These are phyloP conservation scores for Psilopsiagon aymara DNA, from an alignment of 2,113 vertebrate species.

Conservation along the genomic window DNA sequence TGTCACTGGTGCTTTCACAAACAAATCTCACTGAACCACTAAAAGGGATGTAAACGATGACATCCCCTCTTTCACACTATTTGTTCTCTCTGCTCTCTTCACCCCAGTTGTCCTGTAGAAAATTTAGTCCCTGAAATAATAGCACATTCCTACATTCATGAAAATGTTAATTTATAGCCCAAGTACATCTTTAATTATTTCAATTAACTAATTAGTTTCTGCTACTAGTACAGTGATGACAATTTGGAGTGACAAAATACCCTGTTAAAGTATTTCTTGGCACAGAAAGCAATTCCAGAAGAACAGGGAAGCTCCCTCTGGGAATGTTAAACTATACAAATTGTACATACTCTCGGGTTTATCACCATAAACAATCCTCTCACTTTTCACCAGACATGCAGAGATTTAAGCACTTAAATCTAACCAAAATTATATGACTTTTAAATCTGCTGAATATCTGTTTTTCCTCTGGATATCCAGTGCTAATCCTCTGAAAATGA, in stretches of 20 bases:
- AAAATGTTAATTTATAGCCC: neutral
- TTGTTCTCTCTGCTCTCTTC: neutral
- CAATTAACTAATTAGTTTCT: neutral
- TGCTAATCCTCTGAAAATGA: neutral
- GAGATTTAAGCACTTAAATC: neutral
- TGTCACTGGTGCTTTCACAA: neutral
- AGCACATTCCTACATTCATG: neutral
- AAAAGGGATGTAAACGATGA: neutral
- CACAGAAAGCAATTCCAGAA: neutral
- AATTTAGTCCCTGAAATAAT: neutral
- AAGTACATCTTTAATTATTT: neutral
- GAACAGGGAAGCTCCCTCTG: neutral
- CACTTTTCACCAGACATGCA: neutral
- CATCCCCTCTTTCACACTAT: neutral
- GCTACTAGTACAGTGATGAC: neutral
- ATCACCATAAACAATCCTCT: neutral
- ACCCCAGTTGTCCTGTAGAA: neutral
- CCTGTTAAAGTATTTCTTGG: neutral
- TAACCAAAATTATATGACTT: neutral
- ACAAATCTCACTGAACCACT: neutral
- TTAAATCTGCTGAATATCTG: neutral
- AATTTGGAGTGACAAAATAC: neutral
- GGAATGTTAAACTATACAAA: neutral
- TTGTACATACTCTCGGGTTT: neutral
- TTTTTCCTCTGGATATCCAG: neutral